These are phyloP conservation scores for Glareola pratincola DNA, from an alignment of 2,113 vertebrate species.

Conservation along the genomic window DNA sequence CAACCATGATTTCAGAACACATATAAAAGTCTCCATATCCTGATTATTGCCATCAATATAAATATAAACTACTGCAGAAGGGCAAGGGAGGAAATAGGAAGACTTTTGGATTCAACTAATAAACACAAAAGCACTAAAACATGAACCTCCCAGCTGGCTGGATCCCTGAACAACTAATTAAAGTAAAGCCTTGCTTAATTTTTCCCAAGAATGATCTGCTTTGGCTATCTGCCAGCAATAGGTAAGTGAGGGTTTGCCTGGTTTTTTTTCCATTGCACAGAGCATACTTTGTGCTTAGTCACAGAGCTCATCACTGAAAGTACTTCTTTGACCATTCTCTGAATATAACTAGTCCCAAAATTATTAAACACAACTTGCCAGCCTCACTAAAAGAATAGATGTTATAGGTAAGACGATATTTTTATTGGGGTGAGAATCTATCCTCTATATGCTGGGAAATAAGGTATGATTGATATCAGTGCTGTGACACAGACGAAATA, in stretches of 20 bases:
- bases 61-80: not conserved
- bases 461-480: not conserved
- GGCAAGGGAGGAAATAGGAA: not conserved
- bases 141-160: constrained; percentile 52
- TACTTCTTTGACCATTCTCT: not conserved
- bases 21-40: not conserved
- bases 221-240: constrained; percentile 69
- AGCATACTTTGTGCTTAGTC: constrained; percentile 18
- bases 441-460: not conserved
- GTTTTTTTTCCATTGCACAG: constrained; percentile 5
- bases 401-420: not conserved
- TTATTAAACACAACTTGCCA: not conserved
- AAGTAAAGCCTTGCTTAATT: constrained; percentile 73
- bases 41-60: constrained; percentile 45
- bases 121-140: constrained; percentile 69
- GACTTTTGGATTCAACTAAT: not conserved
- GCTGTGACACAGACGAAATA: not conserved
- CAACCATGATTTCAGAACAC: constrained; percentile 32
- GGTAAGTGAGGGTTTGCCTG: not conserved
- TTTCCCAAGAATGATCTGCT: constrained; percentile 72
- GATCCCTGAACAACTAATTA: constrained; percentile 72
- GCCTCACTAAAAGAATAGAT: not conserved
- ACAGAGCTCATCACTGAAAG: not conserved
- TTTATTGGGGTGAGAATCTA: not conserved
- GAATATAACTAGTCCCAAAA: not conserved